A percentile compares a stretch with the other conserved stretches of the same genome.
These are phyloP conservation scores for Gavialis gangeticus DNA, from an alignment of 2,113 vertebrate genomes.

Conservation along the genomic window DNA sequence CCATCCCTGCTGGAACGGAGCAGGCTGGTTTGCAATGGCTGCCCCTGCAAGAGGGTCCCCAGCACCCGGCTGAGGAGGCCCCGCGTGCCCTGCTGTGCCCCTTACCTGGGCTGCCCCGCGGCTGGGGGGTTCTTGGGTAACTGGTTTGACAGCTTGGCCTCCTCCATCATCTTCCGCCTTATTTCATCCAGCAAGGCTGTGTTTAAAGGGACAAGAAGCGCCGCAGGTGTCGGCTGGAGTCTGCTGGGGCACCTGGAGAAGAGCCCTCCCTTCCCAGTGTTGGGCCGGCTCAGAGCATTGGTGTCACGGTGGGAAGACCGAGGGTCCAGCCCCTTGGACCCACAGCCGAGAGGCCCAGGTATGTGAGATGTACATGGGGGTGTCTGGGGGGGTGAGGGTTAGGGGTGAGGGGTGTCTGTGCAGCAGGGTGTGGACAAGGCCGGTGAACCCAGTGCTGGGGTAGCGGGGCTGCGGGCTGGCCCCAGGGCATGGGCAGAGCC, in stretches of 20 bases:
- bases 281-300: not conserved
- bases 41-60: too few relatives aligned
- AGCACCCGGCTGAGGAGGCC: too few relatives aligned
- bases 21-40: rapidly evolving
- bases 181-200: not conserved
- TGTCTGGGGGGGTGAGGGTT: not conserved
- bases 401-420: not conserved
- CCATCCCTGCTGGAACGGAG: not conserved
- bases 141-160: not conserved
- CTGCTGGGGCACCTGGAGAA: not conserved
- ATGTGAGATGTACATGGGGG: not conserved
- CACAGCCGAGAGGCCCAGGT: too few relatives aligned
- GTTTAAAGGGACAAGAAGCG: not conserved
- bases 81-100: not conserved
- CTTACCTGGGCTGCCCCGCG: not conserved
- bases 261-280: not conserved
- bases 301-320: not conserved
- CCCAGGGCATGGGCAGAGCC: too few relatives aligned
- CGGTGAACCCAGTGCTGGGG: not conserved
- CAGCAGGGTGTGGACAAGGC: not conserved
- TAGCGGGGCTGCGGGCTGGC: too few relatives aligned
- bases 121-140: not conserved
- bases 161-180: not conserved
- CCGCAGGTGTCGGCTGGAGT: not conserved
- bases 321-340: not conserved